Evolutionary conservation across 2,888 invertebrate genomes (phyloP).

Genomic region (Himalopsyche kuldschensis): DNA sequence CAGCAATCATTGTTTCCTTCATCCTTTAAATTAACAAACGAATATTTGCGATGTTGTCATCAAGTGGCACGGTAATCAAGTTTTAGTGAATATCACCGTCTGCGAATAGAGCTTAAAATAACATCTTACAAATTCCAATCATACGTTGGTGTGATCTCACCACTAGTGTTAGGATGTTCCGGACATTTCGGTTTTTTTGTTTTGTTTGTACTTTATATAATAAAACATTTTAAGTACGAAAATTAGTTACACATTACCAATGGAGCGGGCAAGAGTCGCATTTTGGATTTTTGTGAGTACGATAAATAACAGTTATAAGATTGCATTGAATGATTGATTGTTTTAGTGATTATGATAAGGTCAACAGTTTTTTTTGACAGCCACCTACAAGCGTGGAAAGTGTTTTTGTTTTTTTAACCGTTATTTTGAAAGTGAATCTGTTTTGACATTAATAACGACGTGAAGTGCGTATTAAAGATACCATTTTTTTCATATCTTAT

Average conservation of each 20-base stretch:
- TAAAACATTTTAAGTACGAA: constrained; percentile 18
- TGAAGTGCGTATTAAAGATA: not conserved
- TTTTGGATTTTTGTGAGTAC: constrained; percentile 33
- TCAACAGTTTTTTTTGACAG: not conserved
- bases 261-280: constrained; percentile 35
- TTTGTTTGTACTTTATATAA: constrained; percentile 36
- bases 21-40: not conserved
- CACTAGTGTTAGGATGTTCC: constrained; percentile 26
- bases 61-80: not conserved
- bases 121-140: constrained; percentile 1
- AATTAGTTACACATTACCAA: constrained; percentile 36
- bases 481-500: too few relatives aligned
- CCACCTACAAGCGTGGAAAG: not conserved
- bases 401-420: not conserved
- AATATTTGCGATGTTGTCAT: not conserved
- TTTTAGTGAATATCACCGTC: not conserved
- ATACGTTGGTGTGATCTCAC: constrained; percentile 29
- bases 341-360: not conserved
- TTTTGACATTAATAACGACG: not conserved
- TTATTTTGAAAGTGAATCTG: not conserved
- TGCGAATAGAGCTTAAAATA: not conserved
- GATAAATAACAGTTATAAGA: not conserved
- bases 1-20: not conserved
- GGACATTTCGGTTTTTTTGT: constrained; percentile 23
- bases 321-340: not conserved